Base-by-base conservation (phyloP, 2,797 vertebrate species). In the Falco biarmicus region DNA sequence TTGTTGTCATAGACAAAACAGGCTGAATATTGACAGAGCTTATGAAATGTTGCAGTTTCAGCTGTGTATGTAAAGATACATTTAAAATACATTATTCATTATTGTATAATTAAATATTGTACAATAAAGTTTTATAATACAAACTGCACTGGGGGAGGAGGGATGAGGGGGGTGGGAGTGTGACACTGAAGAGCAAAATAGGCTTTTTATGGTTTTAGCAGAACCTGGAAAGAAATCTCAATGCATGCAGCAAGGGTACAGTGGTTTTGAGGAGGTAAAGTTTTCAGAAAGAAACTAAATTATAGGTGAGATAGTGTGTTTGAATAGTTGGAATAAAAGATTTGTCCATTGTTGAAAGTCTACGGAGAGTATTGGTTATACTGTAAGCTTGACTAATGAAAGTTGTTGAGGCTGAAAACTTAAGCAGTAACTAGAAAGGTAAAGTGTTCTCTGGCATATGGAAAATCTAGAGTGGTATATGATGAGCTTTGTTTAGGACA, bases 181-280 rank as follows among this genome's bases (percentile, higher is more conserved):
- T 41, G 41, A 37, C 4, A 16, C 13, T 60, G 31, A 66, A 75
- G 11, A 73, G 13, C 8, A 28, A 84, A 83, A 60, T 39, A 84
- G 2, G 5, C 9, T 50, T 74, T 85, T 61, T 51, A 32, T 39
- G 16, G 11, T 26, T 86, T 77, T 86, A 60, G 45, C 43, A 75
- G 50, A 87, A 75, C n/a, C 10, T 77, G 26, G 29, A 64, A 75
- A 61, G 10, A 64, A 76, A 48, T 63, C 32, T 63, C 15, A 59
- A 34, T 19, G 61, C 10, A 1, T 53, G 18, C 18, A 13, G 3
- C 3, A 10, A 4, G 15, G 5, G 5, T 15, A 3, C 7, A 26
- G 1, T 45, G 47, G 11, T 68, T 90, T 34, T 71, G 54, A 82
- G 34, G 24, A 70, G 29, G 7, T 15, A 57, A 45, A 56, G 11